Conservation (phyloP, 2,888 invertebrate genomes). For the Lepidonotus clava region DNA sequence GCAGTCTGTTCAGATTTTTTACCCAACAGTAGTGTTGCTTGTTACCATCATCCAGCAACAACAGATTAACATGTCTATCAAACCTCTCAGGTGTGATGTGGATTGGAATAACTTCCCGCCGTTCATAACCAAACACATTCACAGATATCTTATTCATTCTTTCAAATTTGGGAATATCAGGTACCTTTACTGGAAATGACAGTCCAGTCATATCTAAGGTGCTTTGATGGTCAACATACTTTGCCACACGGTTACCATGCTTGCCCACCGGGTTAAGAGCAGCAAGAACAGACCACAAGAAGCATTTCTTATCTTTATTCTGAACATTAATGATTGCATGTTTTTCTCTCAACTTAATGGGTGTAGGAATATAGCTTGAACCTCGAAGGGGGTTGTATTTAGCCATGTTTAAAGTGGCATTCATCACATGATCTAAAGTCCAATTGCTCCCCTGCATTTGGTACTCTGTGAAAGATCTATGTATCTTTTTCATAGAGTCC, state of each 20-base stretch:
- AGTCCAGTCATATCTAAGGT: slow-evolving; percentile 58
- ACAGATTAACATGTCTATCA: slow-evolving; percentile 52
- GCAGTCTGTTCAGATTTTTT: slow-evolving; percentile 54
- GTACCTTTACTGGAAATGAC: slow-evolving; percentile 53
- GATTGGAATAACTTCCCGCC: slow-evolving; percentile 55
- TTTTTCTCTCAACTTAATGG: slow-evolving; percentile 57
- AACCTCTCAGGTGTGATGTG: slow-evolving; percentile 54
- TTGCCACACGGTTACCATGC: slow-evolving; percentile 48
- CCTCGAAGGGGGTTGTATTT: slow-evolving; percentile 64
- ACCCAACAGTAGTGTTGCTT: slow-evolving; percentile 60
- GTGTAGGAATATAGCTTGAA: slow-evolving; percentile 61
- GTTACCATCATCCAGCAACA: slow-evolving; percentile 50
- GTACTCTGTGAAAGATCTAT: background rate
- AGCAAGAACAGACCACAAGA: slow-evolving; percentile 62
- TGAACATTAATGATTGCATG: slow-evolving; percentile 65
- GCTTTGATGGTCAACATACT: slow-evolving; percentile 21
- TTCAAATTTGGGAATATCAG: slow-evolving; percentile 54
- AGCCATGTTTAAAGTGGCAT: slow-evolving; percentile 50
- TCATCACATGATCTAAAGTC: background rate
- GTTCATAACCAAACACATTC: slow-evolving; percentile 61
- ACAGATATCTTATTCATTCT: slow-evolving; percentile 55
- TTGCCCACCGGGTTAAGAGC: slow-evolving; percentile 59
- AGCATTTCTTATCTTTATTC: slow-evolving; percentile 66
- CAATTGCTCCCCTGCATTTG: background rate
- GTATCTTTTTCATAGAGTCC: background rate